A percentile compares a stretch with the other conserved stretches of the same genome.
These are phyloP conservation scores for Cettia cetti DNA, from an alignment of 2,113 vertebrate species.

Conservation along the genomic window DNA sequence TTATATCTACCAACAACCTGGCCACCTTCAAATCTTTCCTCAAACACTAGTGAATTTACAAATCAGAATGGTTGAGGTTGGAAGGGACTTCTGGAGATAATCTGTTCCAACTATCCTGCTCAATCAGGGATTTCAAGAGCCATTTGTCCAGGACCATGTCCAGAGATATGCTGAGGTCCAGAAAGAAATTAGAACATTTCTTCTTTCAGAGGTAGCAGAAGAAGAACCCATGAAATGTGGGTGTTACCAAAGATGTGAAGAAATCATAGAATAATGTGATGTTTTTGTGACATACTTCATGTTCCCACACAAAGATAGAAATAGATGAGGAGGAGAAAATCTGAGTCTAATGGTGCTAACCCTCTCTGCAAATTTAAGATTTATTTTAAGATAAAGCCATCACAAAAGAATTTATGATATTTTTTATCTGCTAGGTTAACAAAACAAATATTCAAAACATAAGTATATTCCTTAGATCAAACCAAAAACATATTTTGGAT, in stretches of 20 bases:
- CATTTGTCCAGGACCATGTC: fast-evolving
- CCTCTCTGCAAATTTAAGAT: not conserved
- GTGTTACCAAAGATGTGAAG: not conserved
- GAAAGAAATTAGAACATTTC: not conserved
- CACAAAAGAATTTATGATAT: not conserved
- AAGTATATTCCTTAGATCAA: not conserved
- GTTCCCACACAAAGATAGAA: not conserved
- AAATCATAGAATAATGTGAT: not conserved
- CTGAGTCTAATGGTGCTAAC: not conserved
- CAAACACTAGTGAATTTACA: not conserved
- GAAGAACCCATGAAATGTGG: not conserved
- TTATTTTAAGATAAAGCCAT: not conserved
- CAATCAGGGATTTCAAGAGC: fast-evolving
- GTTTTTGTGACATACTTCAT: not conserved
- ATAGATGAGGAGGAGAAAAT: not conserved
- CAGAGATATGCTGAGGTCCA: not conserved
- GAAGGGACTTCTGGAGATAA: not conserved
- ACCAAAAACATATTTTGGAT: no score
- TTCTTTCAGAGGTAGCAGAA: not conserved
- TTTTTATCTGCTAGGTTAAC: not conserved
- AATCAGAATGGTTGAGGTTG: not conserved
- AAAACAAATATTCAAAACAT: not conserved
- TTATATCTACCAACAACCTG: not conserved
- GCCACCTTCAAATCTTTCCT: not conserved
- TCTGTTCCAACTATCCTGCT: not conserved